Percentiles rank a stretch among this genome's conserved stretches.
Conservation (phyloP, 2,888 invertebrate species). For the Drosophila limbata region DNA sequence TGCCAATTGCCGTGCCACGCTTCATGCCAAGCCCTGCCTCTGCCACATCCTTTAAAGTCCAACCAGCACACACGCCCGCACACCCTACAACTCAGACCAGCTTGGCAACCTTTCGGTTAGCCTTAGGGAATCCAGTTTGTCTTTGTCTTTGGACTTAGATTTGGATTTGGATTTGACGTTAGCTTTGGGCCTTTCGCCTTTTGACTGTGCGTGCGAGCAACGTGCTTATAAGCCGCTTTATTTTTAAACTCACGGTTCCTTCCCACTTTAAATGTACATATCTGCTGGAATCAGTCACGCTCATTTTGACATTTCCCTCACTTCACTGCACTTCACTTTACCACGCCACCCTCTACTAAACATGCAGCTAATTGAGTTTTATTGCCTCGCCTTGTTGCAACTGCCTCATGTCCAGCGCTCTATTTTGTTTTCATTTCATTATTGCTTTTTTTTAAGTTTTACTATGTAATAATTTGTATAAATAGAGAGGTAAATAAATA, state of each 20-base stretch:
- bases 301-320: constrained; percentile 4
- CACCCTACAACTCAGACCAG: background rate
- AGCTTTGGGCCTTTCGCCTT: constrained; percentile 11
- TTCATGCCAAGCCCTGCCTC: constrained; percentile 31
- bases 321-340: background rate
- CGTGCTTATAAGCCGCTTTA: constrained; percentile 36
- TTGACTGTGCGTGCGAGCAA: constrained; percentile 22
- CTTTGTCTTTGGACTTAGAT: constrained; percentile 29
- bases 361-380: constrained; percentile 38
- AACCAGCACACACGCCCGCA: background rate
- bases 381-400: constrained; percentile 28
- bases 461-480: constrained; percentile 3
- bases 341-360: background rate
- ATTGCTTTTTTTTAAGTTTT: background rate
- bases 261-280: background rate
- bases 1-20: constrained; percentile 69
- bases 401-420: constrained; percentile 12
- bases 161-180: constrained; percentile 10
- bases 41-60: constrained; percentile 13
- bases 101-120: constrained; percentile 12
- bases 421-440: background rate
- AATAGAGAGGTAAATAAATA: constrained; percentile 27
- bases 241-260: constrained; percentile 37
- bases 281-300: constrained; percentile 26
- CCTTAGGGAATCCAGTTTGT: constrained; percentile 49